Evolutionary conservation across 2,888 invertebrate genomes (phyloP), one percentile per base, ranked within the genome.

Genomic region (Protophormia terraenovae): DNA sequence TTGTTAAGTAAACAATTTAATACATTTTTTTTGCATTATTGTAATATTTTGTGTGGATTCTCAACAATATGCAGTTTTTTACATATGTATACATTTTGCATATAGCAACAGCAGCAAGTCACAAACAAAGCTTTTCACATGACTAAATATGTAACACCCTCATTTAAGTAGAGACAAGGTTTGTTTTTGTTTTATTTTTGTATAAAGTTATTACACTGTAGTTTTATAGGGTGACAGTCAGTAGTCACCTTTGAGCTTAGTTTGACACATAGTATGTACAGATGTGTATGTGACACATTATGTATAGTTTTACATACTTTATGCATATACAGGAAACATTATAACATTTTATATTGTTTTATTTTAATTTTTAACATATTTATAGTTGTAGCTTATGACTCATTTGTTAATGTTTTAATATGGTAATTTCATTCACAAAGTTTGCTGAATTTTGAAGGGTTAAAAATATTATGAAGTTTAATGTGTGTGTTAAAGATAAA

Each of bases 211-310:
- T 58, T 41, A 14, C n/a, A n/a, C n/a, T n/a, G n/a, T n/a, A n/a
- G n/a, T n/a, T n/a, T n/a, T n/a, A n/a, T 35, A 66, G 73, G 72
- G 82, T 83, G 76, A 79, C 75, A 72, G 19, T 0, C 22, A 75
- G 69, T 24, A 79, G 69, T 82, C 82, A 85, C 85, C 85, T 85
- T 82, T 85, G 85, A 79, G 85, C 85, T 79, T 79, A 71, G 78
- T 79, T 85, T 85, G 82, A 82, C 85, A 84, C 77, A 75, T 45
- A 41, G n/a, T 41, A 41, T 41, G 41, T 41, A 41, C 2, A 41
- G n/a, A n/a, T n/a, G 22, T 76, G 19, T 22, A 41, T 10, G n/a
- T 2, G 6, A 16, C 16, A 7, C 45, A 16, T 50, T 27, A 7
- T 29, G 14, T 50, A 45, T 73, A 47, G n/a, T 58, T 47, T 55